These are phyloP conservation scores for Microcebus tavaratra DNA, from an alignment of 2,113 vertebrate species.

Conservation along the genomic window DNA sequence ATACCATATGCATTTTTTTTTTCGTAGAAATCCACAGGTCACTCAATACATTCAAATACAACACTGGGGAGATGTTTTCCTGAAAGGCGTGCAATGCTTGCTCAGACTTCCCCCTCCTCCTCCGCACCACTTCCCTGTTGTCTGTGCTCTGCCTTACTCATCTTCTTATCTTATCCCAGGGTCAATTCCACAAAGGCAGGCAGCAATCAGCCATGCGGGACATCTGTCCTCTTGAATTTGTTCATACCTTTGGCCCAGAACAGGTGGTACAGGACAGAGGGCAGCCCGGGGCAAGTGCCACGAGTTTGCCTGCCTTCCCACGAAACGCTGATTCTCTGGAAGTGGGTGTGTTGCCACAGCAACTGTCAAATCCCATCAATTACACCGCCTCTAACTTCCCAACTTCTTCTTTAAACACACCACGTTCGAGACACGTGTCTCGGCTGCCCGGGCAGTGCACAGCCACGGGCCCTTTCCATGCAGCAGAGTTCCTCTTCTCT, in stretches of 20 bases:
- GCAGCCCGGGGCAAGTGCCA: conserved; percentile 78
- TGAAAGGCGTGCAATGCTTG: neutral
- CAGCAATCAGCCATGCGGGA: neutral
- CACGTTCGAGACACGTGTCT: neutral
- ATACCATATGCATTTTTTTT: neutral
- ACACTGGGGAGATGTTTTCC: neutral
- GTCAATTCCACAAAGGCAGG: conserved; percentile 17
- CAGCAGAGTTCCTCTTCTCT: neutral
- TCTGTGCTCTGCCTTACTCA: conserved; percentile 27
- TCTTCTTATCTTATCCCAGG: conserved; percentile 42
- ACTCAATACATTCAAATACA: neutral
- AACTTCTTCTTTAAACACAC: conserved; percentile 67
- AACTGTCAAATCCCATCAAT: conserved; percentile 86
- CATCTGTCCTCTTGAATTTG: neutral
- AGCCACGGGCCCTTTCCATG: neutral
- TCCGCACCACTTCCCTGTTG: neutral
- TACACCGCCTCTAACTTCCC: conserved; percentile 82
- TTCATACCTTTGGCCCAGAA: neutral
- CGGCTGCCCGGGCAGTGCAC: neutral
- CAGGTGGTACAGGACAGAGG: conserved; percentile 16
- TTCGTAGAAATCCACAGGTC: neutral
- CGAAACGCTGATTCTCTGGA: conserved; percentile 82
- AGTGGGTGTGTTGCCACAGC: conserved; percentile 88
- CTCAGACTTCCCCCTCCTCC: neutral
- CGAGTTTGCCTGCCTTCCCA: conserved; percentile 79